Evolutionary conservation across 1,140 invertebrate species (phyloP).

Genomic region (Eueides isabella): DNA sequence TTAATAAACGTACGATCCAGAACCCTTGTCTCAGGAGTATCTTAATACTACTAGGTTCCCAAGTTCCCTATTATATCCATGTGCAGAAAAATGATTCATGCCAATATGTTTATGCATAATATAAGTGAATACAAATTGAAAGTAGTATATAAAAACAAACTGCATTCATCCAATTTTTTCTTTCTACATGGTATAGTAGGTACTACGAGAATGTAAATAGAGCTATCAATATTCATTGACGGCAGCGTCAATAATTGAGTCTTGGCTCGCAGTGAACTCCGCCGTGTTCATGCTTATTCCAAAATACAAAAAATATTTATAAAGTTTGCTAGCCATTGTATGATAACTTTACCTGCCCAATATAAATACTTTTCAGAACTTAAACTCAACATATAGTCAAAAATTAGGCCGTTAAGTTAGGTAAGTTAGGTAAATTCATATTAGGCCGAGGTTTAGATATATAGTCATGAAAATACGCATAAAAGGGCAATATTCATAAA

Average conservation of each 20-base stretch:
- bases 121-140: neutral
- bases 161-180: conserved; percentile 27
- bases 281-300: conserved; percentile 4
- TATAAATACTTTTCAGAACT: neutral
- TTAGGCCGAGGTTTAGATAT: conserved; percentile 20
- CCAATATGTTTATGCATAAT: neutral
- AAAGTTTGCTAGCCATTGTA: neutral
- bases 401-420: neutral
- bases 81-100: too few species aligned
- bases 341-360: neutral
- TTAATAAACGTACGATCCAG: too few species aligned
- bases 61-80: too few species aligned
- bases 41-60: too few species aligned
- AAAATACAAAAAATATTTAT: neutral
- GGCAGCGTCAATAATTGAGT: conserved; percentile 32
- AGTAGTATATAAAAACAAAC: neutral
- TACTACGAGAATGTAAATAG: conserved; percentile 33
- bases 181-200: conserved; percentile 16
- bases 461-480: conserved; percentile 21
- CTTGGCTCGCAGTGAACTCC: conserved; percentile 17
- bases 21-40: too few species aligned
- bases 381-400: neutral
- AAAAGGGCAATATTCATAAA: conserved; percentile 36
- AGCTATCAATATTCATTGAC: conserved; percentile 37
- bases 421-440: neutral